Evolutionary conservation across 2,888 invertebrate species (phyloP).

Genomic region (Sarcophaga variegata): DNA sequence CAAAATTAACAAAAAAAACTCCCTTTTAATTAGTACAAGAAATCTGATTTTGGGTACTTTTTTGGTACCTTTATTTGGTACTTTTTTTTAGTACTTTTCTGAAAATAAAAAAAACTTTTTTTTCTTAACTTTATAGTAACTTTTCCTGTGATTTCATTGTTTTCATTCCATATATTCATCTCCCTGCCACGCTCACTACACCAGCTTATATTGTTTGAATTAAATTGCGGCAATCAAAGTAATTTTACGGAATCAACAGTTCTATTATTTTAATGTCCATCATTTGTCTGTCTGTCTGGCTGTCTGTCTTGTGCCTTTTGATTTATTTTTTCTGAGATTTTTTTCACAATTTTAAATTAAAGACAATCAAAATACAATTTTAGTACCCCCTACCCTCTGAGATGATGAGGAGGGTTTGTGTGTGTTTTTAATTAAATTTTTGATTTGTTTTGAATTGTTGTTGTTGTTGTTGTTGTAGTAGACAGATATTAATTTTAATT

Average conservation of each 20-base stretch:
- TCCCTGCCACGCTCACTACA: too few relatives aligned
- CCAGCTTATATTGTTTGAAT: background rate
- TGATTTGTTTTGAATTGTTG: conserved; percentile 28
- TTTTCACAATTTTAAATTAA: conserved; percentile 8
- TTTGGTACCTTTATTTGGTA: too few relatives aligned
- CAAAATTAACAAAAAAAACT: too few relatives aligned
- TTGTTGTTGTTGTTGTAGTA: background rate
- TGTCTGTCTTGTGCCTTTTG: conserved; percentile 4
- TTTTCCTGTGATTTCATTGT: too few relatives aligned
- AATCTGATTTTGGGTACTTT: too few relatives aligned
- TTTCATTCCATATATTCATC: too few relatives aligned
- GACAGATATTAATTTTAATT: conserved; percentile 12
- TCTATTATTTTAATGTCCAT: conserved; percentile 2
- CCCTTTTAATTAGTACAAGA: too few relatives aligned
- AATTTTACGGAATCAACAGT: conserved; percentile 6
- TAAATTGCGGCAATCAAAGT: conserved; percentile 25
- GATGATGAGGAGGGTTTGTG: background rate
- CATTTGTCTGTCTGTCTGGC: background rate
- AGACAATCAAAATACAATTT: conserved; percentile 35
- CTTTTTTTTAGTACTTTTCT: too few relatives aligned
- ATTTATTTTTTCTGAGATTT: background rate
- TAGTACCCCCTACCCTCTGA: background rate
- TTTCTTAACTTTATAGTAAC: too few relatives aligned
- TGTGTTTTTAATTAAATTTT: conserved; percentile 8
- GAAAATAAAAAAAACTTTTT: too few relatives aligned